phyloP scores from a whole-genome alignment of 1,140 invertebrate species.

The Pachypeltis micranthus region DNA sequence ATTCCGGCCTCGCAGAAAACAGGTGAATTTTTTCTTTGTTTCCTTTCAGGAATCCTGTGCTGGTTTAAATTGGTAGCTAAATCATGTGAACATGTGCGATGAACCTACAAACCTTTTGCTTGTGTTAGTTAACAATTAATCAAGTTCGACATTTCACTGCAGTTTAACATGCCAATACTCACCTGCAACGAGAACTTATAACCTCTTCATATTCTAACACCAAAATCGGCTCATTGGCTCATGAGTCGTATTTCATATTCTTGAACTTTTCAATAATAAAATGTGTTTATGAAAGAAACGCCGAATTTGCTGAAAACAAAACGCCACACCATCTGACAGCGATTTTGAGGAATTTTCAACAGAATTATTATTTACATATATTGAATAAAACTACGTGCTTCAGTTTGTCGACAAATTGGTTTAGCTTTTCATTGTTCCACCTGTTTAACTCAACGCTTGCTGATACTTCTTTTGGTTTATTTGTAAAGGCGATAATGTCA shows the following conservation, averaged over 20 bases:
- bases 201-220: neutral
- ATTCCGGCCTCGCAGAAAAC: conserved; percentile 20
- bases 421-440: too few relatives aligned
- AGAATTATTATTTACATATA: neutral
- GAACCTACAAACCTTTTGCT: neutral
- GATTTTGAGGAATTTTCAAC: neutral
- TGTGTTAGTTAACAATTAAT: neutral
- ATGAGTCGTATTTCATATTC: neutral
- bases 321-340: neutral
- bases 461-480: too few relatives aligned
- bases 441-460: too few relatives aligned
- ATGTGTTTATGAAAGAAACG: neutral
- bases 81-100: neutral
- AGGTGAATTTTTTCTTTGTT: neutral
- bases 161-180: neutral
- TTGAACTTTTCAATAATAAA: neutral
- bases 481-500: too few relatives aligned
- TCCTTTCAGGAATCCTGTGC: too few relatives aligned
- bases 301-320: neutral
- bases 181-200: neutral
- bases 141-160: neutral
- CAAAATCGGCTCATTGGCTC: too few relatives aligned
- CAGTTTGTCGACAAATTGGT: neutral
- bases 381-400: neutral
- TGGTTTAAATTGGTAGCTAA: neutral